Conservation (phyloP, 2,113 vertebrate species). For the Atrichornis clamosus region DNA sequence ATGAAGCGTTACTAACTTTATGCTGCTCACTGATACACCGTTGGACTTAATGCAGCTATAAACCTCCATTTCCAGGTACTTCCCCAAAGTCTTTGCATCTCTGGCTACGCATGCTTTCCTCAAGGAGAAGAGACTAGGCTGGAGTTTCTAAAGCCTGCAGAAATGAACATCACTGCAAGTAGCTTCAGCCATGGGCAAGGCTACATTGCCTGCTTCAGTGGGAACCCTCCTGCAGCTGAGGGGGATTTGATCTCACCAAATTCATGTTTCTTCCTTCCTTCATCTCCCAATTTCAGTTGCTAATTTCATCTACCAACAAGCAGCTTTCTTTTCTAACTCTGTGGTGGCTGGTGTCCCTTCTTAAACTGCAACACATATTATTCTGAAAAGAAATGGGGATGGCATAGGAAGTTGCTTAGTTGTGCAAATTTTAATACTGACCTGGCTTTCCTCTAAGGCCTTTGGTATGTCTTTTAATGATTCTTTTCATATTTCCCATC, state of each 20-base stretch:
- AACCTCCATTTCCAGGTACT: not conserved
- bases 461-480: not conserved
- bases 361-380: not conserved
- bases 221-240: not conserved
- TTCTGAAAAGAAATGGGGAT: not conserved
- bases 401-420: not conserved
- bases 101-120: not conserved
- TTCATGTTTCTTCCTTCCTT: not conserved
- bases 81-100: not conserved
- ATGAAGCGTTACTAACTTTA: not conserved
- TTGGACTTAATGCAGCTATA: not conserved
- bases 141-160: not conserved
- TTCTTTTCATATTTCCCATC: not conserved
- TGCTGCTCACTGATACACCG: not conserved
- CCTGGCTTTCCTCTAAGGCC: not conserved
- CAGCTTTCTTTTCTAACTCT: not conserved
- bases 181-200: not conserved
- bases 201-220: not conserved
- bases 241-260: not conserved
- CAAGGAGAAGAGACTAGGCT: not conserved
- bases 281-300: not conserved
- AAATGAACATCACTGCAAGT: not conserved
- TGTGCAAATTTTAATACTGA: not conserved
- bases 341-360: not conserved
- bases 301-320: not conserved